These are phyloP conservation scores for Hydractinia symbiolongicarpus DNA, from an alignment of 30 jellyfish, hydroid and myxozoan species.

Conservation along the genomic window DNA sequence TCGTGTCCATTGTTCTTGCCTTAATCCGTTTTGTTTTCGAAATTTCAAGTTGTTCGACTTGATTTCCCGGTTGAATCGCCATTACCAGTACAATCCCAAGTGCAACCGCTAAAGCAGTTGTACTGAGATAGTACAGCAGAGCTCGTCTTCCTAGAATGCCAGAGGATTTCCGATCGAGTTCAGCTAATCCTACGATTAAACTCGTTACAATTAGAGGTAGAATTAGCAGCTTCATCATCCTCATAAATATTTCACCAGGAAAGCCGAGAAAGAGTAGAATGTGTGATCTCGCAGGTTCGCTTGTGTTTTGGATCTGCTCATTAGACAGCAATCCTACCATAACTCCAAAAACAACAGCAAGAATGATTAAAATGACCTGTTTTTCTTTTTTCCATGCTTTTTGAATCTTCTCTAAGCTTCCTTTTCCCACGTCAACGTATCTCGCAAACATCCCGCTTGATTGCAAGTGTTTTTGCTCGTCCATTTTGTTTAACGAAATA, in stretches of 20 bases:
- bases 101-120: constrained; percentile 79
- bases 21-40: constrained; percentile 39
- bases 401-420: no score
- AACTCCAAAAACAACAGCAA: constrained; percentile 48
- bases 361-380: constrained; percentile 37
- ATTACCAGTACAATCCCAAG: constrained; percentile 76
- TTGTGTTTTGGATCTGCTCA: constrained; percentile 29
- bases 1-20: constrained; percentile 85
- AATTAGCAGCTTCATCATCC: constrained; percentile 89
- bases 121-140: constrained; percentile 73
- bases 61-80: constrained; percentile 66
- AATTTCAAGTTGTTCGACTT: not conserved
- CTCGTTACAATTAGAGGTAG: constrained; percentile 89
- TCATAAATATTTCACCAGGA: constrained; percentile 83
- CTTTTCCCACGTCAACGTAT: no score
- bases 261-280: constrained; percentile 32
- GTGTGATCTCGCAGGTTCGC: constrained; percentile 34
- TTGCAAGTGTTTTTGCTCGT: no score
- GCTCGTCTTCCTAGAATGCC: constrained; percentile 94
- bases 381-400: constrained; percentile 6
- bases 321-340: constrained; percentile 35
- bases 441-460: no score
- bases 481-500: no score
- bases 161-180: constrained; percentile 85
- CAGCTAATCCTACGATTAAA: constrained; percentile 93